Evolutionary conservation across 2,113 vertebrate genomes (phyloP).

Genomic region (Brachypteracias leptosomus): DNA sequence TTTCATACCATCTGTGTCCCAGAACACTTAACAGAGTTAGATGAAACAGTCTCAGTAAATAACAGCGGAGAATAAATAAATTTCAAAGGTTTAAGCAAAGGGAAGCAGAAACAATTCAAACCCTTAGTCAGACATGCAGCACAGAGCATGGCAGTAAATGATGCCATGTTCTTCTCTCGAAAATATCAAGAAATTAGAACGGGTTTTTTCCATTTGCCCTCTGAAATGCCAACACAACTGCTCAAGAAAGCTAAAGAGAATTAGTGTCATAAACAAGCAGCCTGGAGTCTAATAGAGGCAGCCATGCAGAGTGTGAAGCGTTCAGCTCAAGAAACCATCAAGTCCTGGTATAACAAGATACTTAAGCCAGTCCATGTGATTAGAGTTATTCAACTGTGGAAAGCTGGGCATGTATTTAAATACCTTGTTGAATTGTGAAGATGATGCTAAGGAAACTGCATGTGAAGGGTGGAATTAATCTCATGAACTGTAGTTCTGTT

Average conservation of each 20-base stretch:
- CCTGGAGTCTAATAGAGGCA: neutral
- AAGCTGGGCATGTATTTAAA: neutral
- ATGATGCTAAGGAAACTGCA: neutral
- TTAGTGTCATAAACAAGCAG: constrained; percentile 15
- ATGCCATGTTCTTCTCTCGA: neutral
- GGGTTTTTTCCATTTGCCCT: neutral
- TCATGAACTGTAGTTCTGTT: neutral
- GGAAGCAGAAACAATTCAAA: constrained; percentile 19
- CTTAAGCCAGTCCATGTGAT: neutral
- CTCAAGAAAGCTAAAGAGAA: constrained; percentile 11
- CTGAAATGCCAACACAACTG: neutral
- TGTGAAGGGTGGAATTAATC: neutral
- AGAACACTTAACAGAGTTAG: constrained; percentile 30
- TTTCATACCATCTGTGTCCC: neutral
- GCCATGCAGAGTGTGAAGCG: neutral
- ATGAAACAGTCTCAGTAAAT: constrained; percentile 32
- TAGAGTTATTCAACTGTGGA: neutral
- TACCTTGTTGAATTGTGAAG: neutral
- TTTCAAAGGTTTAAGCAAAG: constrained; percentile 14
- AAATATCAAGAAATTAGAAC: neutral
- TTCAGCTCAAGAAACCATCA: neutral
- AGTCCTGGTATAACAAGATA: neutral
- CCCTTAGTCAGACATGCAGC: neutral
- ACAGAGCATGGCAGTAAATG: neutral
- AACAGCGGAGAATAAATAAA: constrained; percentile 30